phyloP scores from a whole-genome alignment of 2,113 vertebrate genomes.

The Rhabdomys dilectus region DNA sequence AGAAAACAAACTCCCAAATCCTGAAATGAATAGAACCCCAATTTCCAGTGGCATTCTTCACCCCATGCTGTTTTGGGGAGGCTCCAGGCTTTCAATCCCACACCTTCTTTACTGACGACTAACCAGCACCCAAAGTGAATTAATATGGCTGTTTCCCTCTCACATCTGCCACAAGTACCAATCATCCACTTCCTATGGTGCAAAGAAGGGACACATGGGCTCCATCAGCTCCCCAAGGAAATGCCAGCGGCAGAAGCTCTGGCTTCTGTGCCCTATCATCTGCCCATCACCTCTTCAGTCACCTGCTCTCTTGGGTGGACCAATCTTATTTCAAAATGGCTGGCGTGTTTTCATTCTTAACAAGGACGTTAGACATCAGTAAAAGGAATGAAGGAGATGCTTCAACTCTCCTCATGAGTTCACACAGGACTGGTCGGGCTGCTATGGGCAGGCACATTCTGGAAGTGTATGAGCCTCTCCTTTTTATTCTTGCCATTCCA shows the following conservation, averaged over 20 bases:
- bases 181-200: rapidly evolving
- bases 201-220: not conserved
- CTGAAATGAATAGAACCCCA: not conserved
- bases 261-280: too few species aligned
- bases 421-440: not conserved
- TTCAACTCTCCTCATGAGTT: not conserved
- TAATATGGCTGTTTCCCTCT: rapidly evolving
- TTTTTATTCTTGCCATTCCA: not conserved
- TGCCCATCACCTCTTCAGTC: not conserved
- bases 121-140: not conserved
- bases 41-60: not conserved
- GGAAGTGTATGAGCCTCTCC: not conserved
- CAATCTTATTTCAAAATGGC: not conserved
- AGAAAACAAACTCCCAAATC: not conserved
- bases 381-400: not conserved
- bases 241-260: not conserved
- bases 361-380: not conserved
- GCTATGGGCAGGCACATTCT: not conserved
- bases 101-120: not conserved
- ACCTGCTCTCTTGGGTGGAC: not conserved
- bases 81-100: not conserved
- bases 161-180: not conserved
- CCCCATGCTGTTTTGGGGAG: not conserved
- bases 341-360: not conserved
- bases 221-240: rapidly evolving